A percentile compares a stretch with the other conserved stretches of the same genome.
These are phyloP conservation scores for Copsychus sechellarum DNA, from an alignment of 2,113 vertebrate species.

Conservation along the genomic window DNA sequence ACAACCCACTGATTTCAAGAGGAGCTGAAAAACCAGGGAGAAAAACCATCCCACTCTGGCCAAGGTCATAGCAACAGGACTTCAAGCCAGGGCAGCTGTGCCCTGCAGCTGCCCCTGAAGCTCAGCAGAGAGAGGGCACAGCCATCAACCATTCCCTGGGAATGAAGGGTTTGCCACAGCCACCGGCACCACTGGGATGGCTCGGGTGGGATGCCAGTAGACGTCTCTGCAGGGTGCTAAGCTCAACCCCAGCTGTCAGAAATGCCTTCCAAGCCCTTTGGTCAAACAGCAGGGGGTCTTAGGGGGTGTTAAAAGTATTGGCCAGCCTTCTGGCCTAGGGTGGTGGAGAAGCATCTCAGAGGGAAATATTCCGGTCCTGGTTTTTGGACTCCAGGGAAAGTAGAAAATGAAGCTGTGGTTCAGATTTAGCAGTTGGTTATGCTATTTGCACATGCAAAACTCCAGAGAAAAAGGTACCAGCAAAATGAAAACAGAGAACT, in stretches of 20 bases:
- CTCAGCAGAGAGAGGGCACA: not conserved
- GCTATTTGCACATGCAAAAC: not conserved
- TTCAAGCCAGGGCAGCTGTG: accelerated
- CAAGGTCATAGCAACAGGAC: not conserved
- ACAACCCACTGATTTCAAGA: not conserved
- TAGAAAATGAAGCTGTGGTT: not conserved
- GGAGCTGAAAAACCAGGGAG: not conserved
- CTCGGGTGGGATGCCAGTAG: accelerated
- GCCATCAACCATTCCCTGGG: accelerated
- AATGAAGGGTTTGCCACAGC: not conserved
- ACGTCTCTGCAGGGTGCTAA: not conserved
- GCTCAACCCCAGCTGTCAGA: not conserved
- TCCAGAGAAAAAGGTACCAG: not conserved
- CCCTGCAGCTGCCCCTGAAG: not conserved
- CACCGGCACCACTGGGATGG: accelerated
- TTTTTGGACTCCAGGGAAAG: not conserved
- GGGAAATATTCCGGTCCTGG: not conserved
- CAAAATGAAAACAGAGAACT: not conserved
- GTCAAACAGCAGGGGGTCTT: not conserved
- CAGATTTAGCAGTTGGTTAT: not conserved
- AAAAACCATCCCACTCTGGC: not conserved
- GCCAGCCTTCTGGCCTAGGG: not conserved
- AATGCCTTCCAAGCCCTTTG: constrained; percentile 4
- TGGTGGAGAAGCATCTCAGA: not conserved
- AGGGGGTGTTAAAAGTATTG: not conserved